Conservation (phyloP, 1,140 invertebrate genomes). For the Calliopsis andreniformis region DNA sequence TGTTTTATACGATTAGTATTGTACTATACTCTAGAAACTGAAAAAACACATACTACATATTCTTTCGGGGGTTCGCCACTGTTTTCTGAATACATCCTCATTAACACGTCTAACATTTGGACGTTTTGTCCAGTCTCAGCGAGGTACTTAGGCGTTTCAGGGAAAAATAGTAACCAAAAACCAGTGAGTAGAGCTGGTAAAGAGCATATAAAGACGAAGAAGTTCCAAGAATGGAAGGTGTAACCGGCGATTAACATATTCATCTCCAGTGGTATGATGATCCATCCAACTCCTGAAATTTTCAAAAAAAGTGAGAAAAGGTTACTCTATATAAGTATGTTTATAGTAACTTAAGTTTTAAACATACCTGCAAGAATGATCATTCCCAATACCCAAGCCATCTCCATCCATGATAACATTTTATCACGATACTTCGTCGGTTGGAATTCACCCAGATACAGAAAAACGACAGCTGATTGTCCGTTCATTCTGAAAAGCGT, state of each 20-base stretch:
- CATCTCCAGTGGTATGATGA: constrained; percentile 72
- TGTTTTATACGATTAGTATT: too few species aligned
- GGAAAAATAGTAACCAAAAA: constrained; percentile 80
- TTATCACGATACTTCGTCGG: constrained; percentile 71
- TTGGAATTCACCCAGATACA: constrained; percentile 78
- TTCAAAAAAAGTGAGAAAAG: constrained; percentile 1
- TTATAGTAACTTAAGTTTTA: not conserved
- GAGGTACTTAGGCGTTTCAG: constrained; percentile 84
- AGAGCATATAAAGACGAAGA: constrained; percentile 74
- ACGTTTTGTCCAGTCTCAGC: constrained; percentile 78
- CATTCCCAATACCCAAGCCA: constrained; percentile 74
- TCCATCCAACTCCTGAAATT: constrained; percentile 75
- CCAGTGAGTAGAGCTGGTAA: constrained; percentile 70
- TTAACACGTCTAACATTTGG: constrained; percentile 76
- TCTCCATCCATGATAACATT: constrained; percentile 75
- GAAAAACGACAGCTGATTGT: constrained; percentile 72
- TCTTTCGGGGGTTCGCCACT: constrained; percentile 71
- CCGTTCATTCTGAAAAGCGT: constrained; percentile 75
- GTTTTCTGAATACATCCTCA: constrained; percentile 77
- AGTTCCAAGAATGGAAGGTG: constrained; percentile 77
- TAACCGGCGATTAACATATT: constrained; percentile 55
- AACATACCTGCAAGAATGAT: constrained; percentile 69
- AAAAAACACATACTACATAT: constrained; percentile 73
- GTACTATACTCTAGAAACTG: too few species aligned
- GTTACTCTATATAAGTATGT: too few species aligned